phyloP scores from a whole-genome alignment of 2,888 invertebrate genomes.

The Parascotia fuliginaria region DNA sequence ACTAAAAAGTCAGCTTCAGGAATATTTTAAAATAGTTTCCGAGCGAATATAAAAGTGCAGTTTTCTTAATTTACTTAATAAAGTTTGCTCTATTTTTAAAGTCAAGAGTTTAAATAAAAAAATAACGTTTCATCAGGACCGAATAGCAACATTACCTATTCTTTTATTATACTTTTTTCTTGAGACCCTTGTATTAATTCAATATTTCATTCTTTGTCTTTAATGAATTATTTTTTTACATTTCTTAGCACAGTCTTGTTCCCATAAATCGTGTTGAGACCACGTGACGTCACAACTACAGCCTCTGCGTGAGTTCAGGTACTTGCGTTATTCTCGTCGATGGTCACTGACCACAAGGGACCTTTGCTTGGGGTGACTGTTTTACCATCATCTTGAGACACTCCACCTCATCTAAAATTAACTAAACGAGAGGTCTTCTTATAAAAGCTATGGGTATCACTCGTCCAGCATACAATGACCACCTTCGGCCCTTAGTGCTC shows the following conservation, averaged over 20 bases:
- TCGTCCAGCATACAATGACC: slow-evolving; percentile 58
- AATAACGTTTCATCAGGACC: too few relatives aligned
- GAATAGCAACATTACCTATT: neutral
- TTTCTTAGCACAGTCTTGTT: slow-evolving; percentile 36
- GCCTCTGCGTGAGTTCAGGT: slow-evolving; percentile 67
- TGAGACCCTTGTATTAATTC: slow-evolving; percentile 20
- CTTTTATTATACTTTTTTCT: slow-evolving; percentile 5
- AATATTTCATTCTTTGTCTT: slow-evolving; percentile 20
- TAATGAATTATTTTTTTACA: slow-evolving; percentile 32
- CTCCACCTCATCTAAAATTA: slow-evolving; percentile 30
- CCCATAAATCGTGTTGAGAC: slow-evolving; percentile 51
- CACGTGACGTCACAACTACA: slow-evolving; percentile 67
- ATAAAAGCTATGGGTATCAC: slow-evolving; percentile 48
- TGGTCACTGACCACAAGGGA: slow-evolving; percentile 83
- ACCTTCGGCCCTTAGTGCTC: slow-evolving; percentile 47
- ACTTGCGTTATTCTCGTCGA: slow-evolving; percentile 77
- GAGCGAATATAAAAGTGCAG: too few relatives aligned
- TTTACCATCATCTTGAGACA: slow-evolving; percentile 63
- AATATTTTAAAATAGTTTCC: too few relatives aligned
- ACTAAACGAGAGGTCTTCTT: slow-evolving; percentile 44
- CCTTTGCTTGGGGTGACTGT: slow-evolving; percentile 83
- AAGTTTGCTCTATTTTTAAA: neutral
- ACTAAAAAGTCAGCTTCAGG: too few relatives aligned
- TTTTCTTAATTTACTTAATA: too few relatives aligned
- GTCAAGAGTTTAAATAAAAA: neutral